Evolutionary conservation across 2,888 invertebrate species (phyloP).

Genomic region (Acleris holmiana): DNA sequence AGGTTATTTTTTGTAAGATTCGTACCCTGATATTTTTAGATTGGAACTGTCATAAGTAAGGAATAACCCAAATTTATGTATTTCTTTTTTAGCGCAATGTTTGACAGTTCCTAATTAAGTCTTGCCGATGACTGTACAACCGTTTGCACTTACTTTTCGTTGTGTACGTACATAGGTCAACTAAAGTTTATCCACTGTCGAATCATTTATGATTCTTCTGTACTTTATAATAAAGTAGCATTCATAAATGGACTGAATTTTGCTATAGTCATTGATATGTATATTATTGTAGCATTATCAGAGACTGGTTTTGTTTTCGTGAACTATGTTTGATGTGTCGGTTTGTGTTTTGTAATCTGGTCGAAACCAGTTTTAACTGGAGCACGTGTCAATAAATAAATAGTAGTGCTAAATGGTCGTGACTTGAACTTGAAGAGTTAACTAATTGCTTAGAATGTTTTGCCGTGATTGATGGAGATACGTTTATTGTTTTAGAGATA

Average conservation of each 20-base stretch:
- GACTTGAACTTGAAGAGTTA: conserved; percentile 20
- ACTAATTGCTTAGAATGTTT: conserved; percentile 22
- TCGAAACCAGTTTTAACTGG: conserved; percentile 29
- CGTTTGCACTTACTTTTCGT: background rate
- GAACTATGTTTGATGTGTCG: conserved; percentile 25
- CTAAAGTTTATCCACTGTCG: background rate
- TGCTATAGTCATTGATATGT: background rate
- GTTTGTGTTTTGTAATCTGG: conserved; percentile 18
- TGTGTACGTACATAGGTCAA: background rate
- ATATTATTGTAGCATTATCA: conserved; percentile 6
- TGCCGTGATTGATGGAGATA: conserved; percentile 1
- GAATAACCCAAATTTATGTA: too few species aligned
- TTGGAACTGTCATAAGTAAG: too few species aligned
- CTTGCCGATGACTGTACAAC: background rate
- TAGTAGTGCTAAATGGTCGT: conserved; percentile 14
- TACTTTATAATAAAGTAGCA: background rate
- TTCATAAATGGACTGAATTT: background rate
- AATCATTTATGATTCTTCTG: background rate
- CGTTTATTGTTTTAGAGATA: background rate
- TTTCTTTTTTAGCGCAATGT: too few species aligned
- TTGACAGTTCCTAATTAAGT: too few species aligned
- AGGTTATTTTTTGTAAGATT: too few species aligned
- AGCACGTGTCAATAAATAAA: conserved; percentile 26
- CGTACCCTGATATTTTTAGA: too few species aligned
- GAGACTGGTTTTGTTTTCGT: background rate